These are phyloP conservation scores for Scaptomyza cyrtandrae DNA, from an alignment of 2,888 invertebrate genomes.

Conservation along the genomic window DNA sequence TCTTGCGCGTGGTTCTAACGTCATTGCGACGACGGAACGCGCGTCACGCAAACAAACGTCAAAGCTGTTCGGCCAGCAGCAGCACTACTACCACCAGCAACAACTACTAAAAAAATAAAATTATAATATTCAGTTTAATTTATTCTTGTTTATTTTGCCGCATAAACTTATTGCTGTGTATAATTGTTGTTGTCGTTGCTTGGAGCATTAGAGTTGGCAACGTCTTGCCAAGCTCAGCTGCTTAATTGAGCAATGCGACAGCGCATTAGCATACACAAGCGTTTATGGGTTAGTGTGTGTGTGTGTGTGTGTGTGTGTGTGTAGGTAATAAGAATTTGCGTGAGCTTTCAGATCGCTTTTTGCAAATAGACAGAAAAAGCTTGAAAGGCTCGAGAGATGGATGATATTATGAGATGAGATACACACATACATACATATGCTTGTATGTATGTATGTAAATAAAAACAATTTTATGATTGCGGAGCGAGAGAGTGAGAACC, in stretches of 20 bases:
- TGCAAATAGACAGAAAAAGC: conserved; percentile 7
- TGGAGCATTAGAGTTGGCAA: conserved; percentile 5
- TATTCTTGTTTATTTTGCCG: conserved; percentile 51
- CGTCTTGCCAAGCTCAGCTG: conserved; percentile 16
- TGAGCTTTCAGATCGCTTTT: conserved; percentile 30
- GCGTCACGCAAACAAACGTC: conserved; percentile 70
- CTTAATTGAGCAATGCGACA: conserved; percentile 38
- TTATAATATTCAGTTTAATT: conserved; percentile 39
- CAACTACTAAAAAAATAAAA: conserved; percentile 27
- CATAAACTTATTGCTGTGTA: conserved; percentile 49
- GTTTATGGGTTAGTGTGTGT: not conserved
- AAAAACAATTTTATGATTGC: not conserved
- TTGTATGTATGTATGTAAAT: conserved; percentile 4
- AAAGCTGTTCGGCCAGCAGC: conserved; percentile 50
- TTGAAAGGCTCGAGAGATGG: conserved; percentile 5
- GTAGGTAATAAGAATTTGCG: conserved; percentile 12
- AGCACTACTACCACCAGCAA: conserved; percentile 27
- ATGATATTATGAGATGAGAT: conserved; percentile 26
- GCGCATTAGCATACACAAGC: conserved; percentile 23
- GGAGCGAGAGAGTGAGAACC: not conserved
- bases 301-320: not conserved
- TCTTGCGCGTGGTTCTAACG: conserved; percentile 15
- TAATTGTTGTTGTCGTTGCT: conserved; percentile 12
- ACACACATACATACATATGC: not conserved
- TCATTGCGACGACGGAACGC: conserved; percentile 21